Evolutionary conservation across 2,888 invertebrate species (phyloP), one percentile per base, ranked within the genome.

Genomic region (Cybosia mesomella): DNA sequence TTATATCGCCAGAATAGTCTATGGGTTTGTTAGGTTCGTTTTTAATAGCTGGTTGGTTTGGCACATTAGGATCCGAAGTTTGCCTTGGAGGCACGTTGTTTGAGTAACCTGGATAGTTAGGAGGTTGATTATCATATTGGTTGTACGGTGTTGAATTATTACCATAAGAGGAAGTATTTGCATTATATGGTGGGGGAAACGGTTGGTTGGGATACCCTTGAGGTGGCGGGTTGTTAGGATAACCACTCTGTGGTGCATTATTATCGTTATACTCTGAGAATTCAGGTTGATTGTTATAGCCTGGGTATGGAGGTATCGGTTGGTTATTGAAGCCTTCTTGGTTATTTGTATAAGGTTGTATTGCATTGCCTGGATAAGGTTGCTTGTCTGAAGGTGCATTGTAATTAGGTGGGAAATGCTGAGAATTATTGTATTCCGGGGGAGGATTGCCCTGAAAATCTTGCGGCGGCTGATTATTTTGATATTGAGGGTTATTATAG

Each of bases 401-500:
- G 65, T 88, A 94, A 67, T 88, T 91, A 13, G 91, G 85, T 58
- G 92, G 91, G 79, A 88, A 92, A 60, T 89, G 89, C 76, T 89
- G 91, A 66, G 86, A 65, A 71, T 87, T 88, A 72, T 88, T 89
- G 66, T 88, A 91, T 39, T 89, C 88, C 2, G 88, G 68, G 2
- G 90, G 85, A 36, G 87, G 84, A 58, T 87, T 89, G 2, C 85
- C 83, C 69, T 88, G 85, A 63, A 87, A 94, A 57, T 92, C 90
- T 74, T 88, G 88, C 13, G 92, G 87, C 24, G 72, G 70, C 0
- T 89, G 92, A 67, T 86, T 91, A 70, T 91, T 91, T 10, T 90
- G 89, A 64, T 92, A 94, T 70, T 92, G 93, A 0, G 91, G 86
- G 73, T 93, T 94, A 66, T 93, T 93, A 66, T 94, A 94, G 73